These are phyloP conservation scores for Nephrotoma guestfalica DNA, from an alignment of 2,888 invertebrate genomes.

Conservation along the genomic window DNA sequence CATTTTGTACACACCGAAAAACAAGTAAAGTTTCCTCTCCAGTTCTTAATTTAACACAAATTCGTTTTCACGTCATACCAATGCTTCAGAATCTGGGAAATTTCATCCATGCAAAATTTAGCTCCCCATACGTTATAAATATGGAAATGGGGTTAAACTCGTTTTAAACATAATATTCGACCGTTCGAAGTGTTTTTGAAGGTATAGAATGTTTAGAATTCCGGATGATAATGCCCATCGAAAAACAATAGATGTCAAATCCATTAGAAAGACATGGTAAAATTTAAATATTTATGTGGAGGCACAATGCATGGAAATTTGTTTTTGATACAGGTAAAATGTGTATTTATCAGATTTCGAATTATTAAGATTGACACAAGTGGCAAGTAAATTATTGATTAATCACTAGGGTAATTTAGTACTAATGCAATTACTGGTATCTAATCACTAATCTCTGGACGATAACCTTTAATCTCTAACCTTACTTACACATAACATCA, in stretches of 20 bases:
- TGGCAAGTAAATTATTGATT: too few species aligned
- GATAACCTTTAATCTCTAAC: too few species aligned
- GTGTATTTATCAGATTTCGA: too few species aligned
- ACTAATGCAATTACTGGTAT: too few species aligned
- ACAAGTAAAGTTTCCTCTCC: background rate
- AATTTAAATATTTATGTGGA: background rate
- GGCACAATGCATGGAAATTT: too few species aligned
- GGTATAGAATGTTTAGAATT: background rate
- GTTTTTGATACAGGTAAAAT: too few species aligned
- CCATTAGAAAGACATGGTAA: background rate
- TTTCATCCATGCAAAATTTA: background rate
- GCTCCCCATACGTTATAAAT: background rate
- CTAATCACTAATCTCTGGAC: too few species aligned
- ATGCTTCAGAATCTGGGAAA: background rate
- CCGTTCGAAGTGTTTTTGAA: background rate
- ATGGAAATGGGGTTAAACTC: background rate
- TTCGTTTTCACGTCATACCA: background rate
- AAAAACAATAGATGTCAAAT: background rate
- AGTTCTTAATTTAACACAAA: background rate
- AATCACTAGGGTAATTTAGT: too few species aligned
- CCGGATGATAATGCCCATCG: background rate
- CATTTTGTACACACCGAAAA: background rate
- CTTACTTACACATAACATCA: too few species aligned
- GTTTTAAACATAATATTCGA: background rate
- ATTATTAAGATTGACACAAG: too few species aligned